Percentiles rank a stretch among this genome's conserved stretches.
phyloP scores from a whole-genome alignment of 2,113 vertebrate genomes.

The Cervus canadensis region DNA sequence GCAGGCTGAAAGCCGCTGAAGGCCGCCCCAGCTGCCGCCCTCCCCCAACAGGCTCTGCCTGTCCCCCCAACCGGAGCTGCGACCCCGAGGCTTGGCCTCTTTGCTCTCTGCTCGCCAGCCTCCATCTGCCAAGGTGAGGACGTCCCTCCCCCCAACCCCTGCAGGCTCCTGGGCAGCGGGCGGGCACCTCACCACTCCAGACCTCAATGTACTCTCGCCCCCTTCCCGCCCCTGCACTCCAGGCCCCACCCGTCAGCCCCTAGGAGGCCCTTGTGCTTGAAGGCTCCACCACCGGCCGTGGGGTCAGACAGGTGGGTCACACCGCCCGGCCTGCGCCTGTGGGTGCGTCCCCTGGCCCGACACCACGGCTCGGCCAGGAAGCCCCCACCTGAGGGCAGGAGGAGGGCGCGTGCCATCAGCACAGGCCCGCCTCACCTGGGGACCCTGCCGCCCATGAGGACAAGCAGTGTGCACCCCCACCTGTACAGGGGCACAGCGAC shows the following conservation, averaged over 20 bases:
- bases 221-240: fast-evolving
- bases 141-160: fast-evolving
- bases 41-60: neutral
- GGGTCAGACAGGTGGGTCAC: neutral
- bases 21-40: fast-evolving
- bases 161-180: neutral
- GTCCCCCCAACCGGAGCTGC: fast-evolving
- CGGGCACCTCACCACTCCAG: neutral
- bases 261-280: neutral
- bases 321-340: fast-evolving
- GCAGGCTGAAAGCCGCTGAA: neutral
- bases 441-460: neutral
- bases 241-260: neutral
- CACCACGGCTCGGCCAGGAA: fast-evolving
- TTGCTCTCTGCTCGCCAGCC: neutral
- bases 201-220: too few species aligned
- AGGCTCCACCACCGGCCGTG: neutral
- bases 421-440: neutral
- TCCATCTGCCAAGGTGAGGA: neutral
- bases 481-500: fast-evolving
- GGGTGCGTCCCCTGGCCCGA: fast-evolving
- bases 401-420: neutral
- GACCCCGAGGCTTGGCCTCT: neutral
- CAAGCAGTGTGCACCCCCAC: fast-evolving
- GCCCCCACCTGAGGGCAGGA: neutral